Conservation (phyloP, 2,888 invertebrate genomes). For the Bruchidius siliquastri region DNA sequence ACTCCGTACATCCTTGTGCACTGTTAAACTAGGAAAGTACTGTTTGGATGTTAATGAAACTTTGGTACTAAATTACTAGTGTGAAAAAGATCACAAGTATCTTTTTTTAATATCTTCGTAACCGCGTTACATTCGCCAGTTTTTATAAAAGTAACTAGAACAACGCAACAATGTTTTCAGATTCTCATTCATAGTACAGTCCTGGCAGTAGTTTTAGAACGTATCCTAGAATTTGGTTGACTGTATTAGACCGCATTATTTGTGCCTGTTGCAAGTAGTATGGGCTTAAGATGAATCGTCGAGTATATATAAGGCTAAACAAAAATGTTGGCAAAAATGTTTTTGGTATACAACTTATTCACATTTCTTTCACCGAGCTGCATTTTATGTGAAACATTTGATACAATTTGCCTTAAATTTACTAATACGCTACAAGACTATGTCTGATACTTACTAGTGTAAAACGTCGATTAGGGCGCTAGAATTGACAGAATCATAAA, state of each 20-base stretch:
- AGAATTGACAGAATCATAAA: not conserved
- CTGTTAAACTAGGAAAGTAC: no score
- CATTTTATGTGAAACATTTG: not conserved
- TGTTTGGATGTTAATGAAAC: no score
- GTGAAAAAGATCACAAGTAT: no score
- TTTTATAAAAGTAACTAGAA: conserved; percentile 4
- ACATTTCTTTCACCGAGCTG: not conserved
- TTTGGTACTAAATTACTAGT: no score
- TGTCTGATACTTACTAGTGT: not conserved
- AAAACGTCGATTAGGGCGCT: not conserved
- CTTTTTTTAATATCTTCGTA: not conserved
- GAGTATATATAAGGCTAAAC: not conserved
- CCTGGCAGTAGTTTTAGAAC: conserved; percentile 36
- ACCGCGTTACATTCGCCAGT: not conserved
- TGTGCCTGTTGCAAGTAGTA: not conserved
- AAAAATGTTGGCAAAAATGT: not conserved
- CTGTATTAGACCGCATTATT: not conserved
- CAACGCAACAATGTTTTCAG: conserved; percentile 8
- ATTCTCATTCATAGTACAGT: conserved; percentile 50
- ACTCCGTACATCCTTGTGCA: no score
- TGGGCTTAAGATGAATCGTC: not conserved
- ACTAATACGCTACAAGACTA: not conserved
- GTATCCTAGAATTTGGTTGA: not conserved
- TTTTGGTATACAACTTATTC: not conserved
- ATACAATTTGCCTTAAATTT: not conserved